Conservation (phyloP, 2,113 vertebrate genomes). For the Chunga burmeisteri region DNA sequence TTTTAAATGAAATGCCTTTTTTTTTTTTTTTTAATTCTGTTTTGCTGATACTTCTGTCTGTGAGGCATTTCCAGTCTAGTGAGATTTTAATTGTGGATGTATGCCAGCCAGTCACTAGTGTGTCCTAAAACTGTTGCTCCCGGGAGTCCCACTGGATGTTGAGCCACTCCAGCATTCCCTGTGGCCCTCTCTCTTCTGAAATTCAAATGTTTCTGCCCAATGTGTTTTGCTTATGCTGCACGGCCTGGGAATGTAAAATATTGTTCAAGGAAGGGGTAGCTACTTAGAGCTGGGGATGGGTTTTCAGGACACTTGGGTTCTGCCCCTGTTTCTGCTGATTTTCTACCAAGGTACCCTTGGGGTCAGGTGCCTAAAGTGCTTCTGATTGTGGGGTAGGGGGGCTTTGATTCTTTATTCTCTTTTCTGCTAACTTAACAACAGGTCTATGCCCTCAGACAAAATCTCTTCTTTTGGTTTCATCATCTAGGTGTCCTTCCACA, state of each 20-base stretch:
- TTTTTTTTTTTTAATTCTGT: background rate
- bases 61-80: conserved; percentile 56
- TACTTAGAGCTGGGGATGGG: background rate
- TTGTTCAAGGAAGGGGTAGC: background rate
- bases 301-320: background rate
- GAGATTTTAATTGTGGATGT: conserved; percentile 50
- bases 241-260: background rate
- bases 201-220: background rate
- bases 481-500: conserved; percentile 81
- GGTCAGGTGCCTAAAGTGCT: background rate
- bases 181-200: background rate
- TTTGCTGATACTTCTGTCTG: conserved; percentile 61
- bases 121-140: conserved; percentile 14
- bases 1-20: conserved; percentile 2
- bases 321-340: background rate
- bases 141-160: background rate
- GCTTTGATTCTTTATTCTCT: background rate
- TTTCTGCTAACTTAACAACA: background rate
- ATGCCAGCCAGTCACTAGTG: conserved; percentile 32
- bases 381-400: background rate
- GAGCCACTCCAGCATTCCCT: background rate
- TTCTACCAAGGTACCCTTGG: background rate
- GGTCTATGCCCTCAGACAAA: background rate
- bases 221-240: background rate
- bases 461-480: background rate